Evolutionary conservation across 2,888 invertebrate species (phyloP).

Genomic region (Drosophila sordidapex): DNA sequence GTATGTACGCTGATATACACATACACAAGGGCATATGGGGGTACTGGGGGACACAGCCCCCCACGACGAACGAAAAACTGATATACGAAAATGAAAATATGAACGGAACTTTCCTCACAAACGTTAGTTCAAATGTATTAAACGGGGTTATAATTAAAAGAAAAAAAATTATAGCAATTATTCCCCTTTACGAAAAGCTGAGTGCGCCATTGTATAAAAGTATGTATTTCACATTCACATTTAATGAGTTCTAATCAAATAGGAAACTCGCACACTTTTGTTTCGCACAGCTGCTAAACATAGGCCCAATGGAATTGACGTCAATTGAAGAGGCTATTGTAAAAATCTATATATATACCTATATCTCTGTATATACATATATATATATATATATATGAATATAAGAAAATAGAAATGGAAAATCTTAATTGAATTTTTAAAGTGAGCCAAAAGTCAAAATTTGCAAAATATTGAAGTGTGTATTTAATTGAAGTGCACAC

Average conservation of each 20-base stretch:
- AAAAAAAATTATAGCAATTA: not conserved
- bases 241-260: slow-evolving; percentile 38
- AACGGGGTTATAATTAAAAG: not conserved
- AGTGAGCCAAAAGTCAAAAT: not conserved
- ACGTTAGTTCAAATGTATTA: not conserved
- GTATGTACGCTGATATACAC: not conserved
- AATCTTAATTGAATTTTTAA: not conserved
- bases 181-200: not conserved
- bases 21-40: not conserved
- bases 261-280: slow-evolving; percentile 50
- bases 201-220: not conserved
- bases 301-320: slow-evolving; percentile 35
- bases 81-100: not conserved
- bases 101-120: not conserved
- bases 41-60: not conserved
- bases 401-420: not conserved
- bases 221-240: not conserved
- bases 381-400: not conserved
- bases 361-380: not conserved
- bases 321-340: slow-evolving; percentile 30
- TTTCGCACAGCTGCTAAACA: slow-evolving; percentile 29
- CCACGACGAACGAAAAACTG: not conserved
- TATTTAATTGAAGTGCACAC: not conserved
- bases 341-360: not conserved
- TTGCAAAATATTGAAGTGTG: not conserved